phyloP scores from a whole-genome alignment of 2,888 invertebrate genomes.

The Petrolisthes manimaculis region DNA sequence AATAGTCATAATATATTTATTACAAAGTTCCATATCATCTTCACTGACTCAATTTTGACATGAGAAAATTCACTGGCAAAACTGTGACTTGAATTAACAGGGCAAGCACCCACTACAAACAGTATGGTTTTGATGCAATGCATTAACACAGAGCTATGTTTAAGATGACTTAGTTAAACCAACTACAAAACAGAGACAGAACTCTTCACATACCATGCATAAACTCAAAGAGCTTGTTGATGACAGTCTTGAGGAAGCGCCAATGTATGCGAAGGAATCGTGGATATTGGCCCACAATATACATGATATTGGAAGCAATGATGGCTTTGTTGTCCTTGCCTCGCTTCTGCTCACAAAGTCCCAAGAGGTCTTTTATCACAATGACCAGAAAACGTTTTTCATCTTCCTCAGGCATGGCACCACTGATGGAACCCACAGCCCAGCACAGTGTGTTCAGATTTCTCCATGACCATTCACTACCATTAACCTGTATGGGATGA shows the following conservation, averaged over 20 bases:
- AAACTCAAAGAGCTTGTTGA: constrained; percentile 99
- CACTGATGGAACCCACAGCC: constrained; percentile 99
- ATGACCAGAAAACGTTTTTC: constrained; percentile 98
- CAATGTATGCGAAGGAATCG: constrained; percentile 97
- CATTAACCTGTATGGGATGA: constrained; percentile 80
- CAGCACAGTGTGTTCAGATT: constrained; percentile 98
- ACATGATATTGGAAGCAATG: constrained; percentile 99
- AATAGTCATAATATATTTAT: no score
- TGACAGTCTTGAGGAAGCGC: constrained; percentile 99
- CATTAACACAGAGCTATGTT: not conserved
- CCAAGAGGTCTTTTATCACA: constrained; percentile 97
- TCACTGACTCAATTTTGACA: no score
- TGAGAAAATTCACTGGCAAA: no score
- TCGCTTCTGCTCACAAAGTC: constrained; percentile 97
- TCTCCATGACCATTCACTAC: constrained; percentile 99
- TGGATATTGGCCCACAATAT: constrained; percentile 99
- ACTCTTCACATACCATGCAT: constrained; percentile 80
- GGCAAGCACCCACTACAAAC: not conserved
- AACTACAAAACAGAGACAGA: constrained; percentile 67
- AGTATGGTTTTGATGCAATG: not conserved
- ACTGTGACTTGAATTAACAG: no score
- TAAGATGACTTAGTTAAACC: not conserved
- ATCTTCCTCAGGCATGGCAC: constrained; percentile 99
- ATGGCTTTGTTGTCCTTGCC: constrained; percentile 99
- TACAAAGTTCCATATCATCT: no score